Conservation (phyloP, 2,888 invertebrate genomes). For the Pristionchus exspectatus region DNA sequence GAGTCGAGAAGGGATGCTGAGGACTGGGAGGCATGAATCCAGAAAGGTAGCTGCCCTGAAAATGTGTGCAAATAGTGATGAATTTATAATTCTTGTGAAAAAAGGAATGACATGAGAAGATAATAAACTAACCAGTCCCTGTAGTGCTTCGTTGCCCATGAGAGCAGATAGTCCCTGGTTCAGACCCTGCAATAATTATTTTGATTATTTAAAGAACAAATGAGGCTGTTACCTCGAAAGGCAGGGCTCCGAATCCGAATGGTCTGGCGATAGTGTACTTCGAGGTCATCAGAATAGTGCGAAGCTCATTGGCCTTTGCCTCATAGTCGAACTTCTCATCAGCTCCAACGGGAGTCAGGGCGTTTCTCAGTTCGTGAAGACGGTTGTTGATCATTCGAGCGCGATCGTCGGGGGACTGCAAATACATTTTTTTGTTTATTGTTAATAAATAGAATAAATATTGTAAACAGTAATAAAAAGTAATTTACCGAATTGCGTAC, state of each 20-base stretch:
- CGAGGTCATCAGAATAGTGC: background rate
- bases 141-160: background rate
- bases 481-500: background rate
- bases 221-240: background rate
- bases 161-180: background rate
- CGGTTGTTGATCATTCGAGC: slow-evolving; percentile 1
- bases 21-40: background rate
- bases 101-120: too few relatives aligned
- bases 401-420: background rate
- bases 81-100: too few relatives aligned
- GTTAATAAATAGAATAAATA: background rate
- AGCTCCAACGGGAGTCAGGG: background rate
- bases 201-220: background rate
- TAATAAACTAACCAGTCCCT: too few relatives aligned
- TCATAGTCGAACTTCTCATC: background rate
- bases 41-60: background rate
- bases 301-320: background rate
- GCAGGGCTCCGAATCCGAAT: background rate
- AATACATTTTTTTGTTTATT: background rate
- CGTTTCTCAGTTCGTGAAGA: slow-evolving; percentile 4
- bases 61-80: too few relatives aligned
- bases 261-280: background rate
- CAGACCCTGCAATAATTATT: background rate
- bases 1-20: background rate
- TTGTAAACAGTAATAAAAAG: background rate